These are phyloP conservation scores for Tinea semifulvella DNA, from an alignment of 2,888 invertebrate genomes.

Conservation along the genomic window DNA sequence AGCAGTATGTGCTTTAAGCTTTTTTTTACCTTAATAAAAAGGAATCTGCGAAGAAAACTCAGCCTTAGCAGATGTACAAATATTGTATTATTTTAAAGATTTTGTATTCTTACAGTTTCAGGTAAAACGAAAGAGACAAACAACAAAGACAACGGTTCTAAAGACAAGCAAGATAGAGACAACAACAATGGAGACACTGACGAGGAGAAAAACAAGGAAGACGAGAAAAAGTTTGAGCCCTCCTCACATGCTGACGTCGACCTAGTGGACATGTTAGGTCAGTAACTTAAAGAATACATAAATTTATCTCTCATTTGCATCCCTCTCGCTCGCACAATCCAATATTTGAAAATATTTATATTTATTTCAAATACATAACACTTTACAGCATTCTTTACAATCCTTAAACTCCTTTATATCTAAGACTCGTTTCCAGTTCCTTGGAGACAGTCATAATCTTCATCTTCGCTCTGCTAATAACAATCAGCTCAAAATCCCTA, in stretches of 20 bases:
- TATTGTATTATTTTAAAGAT: too few relatives aligned
- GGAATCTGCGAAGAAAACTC: too few relatives aligned
- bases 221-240: constrained; percentile 87
- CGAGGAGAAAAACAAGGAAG: constrained; percentile 71
- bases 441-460: too few relatives aligned
- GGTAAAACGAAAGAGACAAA: constrained; percentile 49
- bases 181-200: constrained; percentile 75
- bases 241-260: constrained; percentile 84
- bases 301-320: too few relatives aligned
- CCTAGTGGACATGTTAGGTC: constrained; percentile 89
- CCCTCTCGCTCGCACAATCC: too few relatives aligned
- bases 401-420: too few relatives aligned
- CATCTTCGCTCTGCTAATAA: too few relatives aligned
- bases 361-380: too few relatives aligned
- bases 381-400: too few relatives aligned
- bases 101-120: constrained; percentile 22
- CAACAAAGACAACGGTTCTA: constrained; percentile 40
- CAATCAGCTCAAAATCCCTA: too few relatives aligned
- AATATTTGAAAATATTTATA: too few relatives aligned
- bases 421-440: too few relatives aligned
- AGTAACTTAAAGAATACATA: neutral
- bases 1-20: constrained; percentile 36
- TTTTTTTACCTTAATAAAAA: neutral
- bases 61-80: neutral
- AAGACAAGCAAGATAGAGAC: constrained; percentile 59